These are phyloP conservation scores for Periphyllus acericola DNA, from an alignment of 2,888 invertebrate species.

Conservation along the genomic window DNA sequence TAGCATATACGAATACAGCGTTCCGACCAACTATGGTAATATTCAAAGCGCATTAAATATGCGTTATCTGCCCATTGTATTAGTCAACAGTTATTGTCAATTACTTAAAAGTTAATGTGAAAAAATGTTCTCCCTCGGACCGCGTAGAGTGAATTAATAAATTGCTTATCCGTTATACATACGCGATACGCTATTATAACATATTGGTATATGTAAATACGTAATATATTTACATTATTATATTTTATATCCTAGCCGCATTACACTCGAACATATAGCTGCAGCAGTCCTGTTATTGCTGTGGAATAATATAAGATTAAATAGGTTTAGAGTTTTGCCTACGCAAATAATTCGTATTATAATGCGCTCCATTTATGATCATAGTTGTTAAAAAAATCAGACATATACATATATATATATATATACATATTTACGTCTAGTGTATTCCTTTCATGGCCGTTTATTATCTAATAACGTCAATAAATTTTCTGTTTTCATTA, in stretches of 20 bases:
- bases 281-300: background rate
- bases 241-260: no score
- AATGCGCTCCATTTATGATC: background rate
- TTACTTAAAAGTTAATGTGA: constrained; percentile 30
- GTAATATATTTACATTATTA: background rate
- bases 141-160: constrained; percentile 15
- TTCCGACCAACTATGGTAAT: constrained; percentile 24
- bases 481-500: constrained; percentile 6
- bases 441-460: constrained; percentile 4
- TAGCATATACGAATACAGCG: constrained; percentile 37
- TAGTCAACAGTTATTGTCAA: constrained; percentile 44
- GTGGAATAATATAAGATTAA: background rate
- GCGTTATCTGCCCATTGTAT: constrained; percentile 15
- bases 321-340: background rate
- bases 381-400: background rate
- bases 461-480: background rate
- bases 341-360: constrained; percentile 10
- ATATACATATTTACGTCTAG: no score
- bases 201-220: background rate
- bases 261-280: background rate
- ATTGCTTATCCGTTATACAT: background rate
- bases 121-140: background rate
- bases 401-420: background rate
- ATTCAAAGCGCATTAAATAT: constrained; percentile 2
- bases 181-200: background rate